These are phyloP conservation scores for Alces alces DNA, from an alignment of 2,113 vertebrate genomes.

Conservation along the genomic window DNA sequence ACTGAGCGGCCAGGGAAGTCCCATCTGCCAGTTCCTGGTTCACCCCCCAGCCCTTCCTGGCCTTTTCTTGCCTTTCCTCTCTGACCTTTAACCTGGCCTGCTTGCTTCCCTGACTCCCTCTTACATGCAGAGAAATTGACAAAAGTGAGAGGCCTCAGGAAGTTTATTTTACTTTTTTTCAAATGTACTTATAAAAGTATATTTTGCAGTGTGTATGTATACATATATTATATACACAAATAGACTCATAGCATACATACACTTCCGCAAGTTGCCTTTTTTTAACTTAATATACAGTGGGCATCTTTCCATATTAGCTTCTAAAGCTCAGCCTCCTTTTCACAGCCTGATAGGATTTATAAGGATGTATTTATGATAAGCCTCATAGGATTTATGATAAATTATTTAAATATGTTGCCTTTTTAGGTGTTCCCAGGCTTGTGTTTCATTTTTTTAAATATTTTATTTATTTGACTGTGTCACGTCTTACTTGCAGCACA, in stretches of 20 bases:
- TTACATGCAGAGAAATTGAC: neutral
- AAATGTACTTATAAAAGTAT: neutral
- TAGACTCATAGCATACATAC: neutral
- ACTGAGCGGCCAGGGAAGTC: neutral
- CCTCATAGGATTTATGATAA: neutral
- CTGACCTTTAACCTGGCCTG: neutral
- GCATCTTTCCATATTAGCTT: neutral
- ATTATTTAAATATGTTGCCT: neutral
- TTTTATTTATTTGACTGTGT: neutral
- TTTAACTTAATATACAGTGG: neutral
- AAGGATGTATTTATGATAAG: neutral
- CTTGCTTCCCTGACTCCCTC: neutral
- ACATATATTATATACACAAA: neutral
- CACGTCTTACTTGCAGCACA: neutral
- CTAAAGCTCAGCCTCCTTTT: neutral
- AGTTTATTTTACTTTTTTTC: neutral
- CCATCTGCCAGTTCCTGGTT: neutral
- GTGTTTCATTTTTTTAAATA: neutral
- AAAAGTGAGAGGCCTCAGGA: neutral
- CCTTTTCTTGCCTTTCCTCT: neutral
- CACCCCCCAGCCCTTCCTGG: neutral
- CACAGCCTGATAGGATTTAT: neutral
- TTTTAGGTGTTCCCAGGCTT: neutral
- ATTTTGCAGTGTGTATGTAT: neutral
- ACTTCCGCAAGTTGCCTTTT: neutral